Evolutionary conservation across 2,797 vertebrate genomes (phyloP).

Genomic region (Sebastes ruberrimus): DNA sequence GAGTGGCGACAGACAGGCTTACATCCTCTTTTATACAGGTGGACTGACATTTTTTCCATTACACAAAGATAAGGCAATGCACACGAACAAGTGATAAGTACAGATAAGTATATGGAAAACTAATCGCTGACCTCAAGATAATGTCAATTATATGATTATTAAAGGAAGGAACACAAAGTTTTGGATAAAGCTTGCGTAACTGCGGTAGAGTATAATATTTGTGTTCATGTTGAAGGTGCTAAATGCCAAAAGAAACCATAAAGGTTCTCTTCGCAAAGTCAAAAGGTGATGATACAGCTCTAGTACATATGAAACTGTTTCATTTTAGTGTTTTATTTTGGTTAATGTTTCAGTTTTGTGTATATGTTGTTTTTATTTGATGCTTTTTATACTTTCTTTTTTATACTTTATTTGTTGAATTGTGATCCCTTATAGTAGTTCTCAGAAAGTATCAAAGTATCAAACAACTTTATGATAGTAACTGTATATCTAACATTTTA

Average conservation of each 20-base stretch:
- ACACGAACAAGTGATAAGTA: slow-evolving; percentile 18
- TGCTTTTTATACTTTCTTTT: not conserved
- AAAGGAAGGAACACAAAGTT: not conserved
- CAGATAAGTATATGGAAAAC: slow-evolving; percentile 31
- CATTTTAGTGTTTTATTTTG: not conserved
- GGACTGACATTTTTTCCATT: not conserved
- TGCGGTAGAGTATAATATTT: not conserved
- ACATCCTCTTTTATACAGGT: slow-evolving; percentile 43
- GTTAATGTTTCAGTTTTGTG: not conserved
- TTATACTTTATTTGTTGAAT: not conserved
- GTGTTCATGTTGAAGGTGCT: not conserved
- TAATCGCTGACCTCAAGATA: slow-evolving; percentile 30
- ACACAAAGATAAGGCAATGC: slow-evolving; percentile 15
- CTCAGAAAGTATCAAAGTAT: too few relatives aligned
- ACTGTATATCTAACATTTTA: too few relatives aligned
- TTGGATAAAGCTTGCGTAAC: not conserved
- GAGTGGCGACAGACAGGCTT: not conserved
- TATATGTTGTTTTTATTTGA: not conserved
- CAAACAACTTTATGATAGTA: too few relatives aligned
- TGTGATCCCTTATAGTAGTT: accelerated
- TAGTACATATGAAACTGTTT: not conserved
- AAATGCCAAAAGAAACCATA: not conserved
- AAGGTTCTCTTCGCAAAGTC: not conserved
- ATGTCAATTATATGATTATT: slow-evolving; percentile 24
- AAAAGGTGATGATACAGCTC: not conserved